These are phyloP conservation scores for Plutella xylostella DNA, from an alignment of 2,888 invertebrate genomes.

Conservation along the genomic window DNA sequence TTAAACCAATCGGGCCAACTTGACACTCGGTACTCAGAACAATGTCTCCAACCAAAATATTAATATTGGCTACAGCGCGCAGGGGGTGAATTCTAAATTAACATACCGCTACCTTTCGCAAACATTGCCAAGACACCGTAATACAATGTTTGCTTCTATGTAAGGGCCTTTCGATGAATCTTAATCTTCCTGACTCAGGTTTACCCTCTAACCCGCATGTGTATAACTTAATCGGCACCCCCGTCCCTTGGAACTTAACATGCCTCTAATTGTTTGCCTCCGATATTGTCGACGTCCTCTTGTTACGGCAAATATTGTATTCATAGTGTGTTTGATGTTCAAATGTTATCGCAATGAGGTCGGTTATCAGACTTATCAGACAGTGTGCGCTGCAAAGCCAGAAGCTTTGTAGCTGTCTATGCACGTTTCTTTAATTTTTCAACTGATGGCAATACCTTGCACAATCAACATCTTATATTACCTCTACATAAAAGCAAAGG, in stretches of 20 bases:
- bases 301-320: conserved; percentile 25
- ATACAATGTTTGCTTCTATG: conserved; percentile 65
- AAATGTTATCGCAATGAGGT: no score
- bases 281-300: conserved; percentile 60
- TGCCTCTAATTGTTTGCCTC: conserved; percentile 67
- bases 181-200: conserved; percentile 65
- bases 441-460: no score
- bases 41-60: conserved; percentile 39
- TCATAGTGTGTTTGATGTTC: no score
- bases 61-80: conserved; percentile 48
- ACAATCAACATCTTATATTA: no score
- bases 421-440: no score
- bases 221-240: conserved; percentile 66
- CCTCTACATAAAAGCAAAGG: no score
- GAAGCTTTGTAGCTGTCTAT: no score
- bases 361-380: no score
- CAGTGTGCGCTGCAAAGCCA: no score
- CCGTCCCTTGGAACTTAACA: conserved; percentile 53
- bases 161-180: conserved; percentile 65
- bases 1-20: no score
- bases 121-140: conserved; percentile 62
- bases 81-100: conserved; percentile 66
- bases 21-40: no score
- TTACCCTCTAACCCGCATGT: conserved; percentile 64
- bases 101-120: conserved; percentile 62